Conservation (phyloP, 2,113 vertebrate genomes). For the Anas platyrhynchos region DNA sequence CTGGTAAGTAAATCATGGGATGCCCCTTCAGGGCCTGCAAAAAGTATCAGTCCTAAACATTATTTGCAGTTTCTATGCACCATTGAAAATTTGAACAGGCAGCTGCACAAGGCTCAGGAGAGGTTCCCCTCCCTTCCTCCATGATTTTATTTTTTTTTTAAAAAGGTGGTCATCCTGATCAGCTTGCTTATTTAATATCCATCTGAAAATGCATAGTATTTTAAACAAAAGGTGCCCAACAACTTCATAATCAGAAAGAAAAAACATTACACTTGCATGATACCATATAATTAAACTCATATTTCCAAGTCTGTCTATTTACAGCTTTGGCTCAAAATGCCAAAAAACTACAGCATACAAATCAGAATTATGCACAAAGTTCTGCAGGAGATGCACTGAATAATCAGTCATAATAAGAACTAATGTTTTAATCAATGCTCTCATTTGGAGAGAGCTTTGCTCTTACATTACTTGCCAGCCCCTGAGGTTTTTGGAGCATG, state of each 20-base stretch:
- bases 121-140: neutral
- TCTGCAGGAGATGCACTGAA: neutral
- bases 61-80: constrained; percentile 11
- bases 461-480: neutral
- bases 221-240: neutral
- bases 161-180: neutral
- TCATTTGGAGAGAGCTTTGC: neutral
- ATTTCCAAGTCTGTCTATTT: neutral
- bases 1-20: neutral
- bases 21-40: neutral
- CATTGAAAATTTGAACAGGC: neutral
- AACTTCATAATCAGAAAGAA: neutral
- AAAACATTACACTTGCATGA: neutral
- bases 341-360: neutral
- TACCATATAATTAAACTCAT: neutral
- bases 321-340: neutral
- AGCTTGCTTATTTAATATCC: neutral
- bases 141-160: neutral
- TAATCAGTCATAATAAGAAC: neutral
- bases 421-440: neutral
- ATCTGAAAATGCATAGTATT: neutral
- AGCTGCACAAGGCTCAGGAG: neutral
- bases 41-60: constrained; percentile 18
- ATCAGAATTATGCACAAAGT: neutral
- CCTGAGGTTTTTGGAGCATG: neutral